These are phyloP conservation scores for Heterotis niloticus DNA, from an alignment of 2,113 vertebrate genomes.

Conservation along the genomic window DNA sequence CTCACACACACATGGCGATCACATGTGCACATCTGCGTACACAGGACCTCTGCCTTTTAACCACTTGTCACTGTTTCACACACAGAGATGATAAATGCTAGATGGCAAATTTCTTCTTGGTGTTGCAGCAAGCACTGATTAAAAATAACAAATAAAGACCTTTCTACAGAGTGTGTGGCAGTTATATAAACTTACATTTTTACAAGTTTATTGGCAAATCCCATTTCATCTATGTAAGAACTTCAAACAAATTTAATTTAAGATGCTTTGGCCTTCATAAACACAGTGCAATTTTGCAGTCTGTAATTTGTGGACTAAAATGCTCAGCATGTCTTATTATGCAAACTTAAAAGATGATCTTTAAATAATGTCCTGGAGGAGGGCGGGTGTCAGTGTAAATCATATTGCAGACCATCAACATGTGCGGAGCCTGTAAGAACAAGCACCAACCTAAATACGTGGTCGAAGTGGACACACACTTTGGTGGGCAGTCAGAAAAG, in stretches of 20 bases:
- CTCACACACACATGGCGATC: not conserved
- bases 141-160: not conserved
- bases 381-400: slow-evolving; percentile 3
- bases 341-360: not conserved
- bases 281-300: not conserved
- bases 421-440: too few species aligned
- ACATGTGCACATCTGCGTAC: not conserved
- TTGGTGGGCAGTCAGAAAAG: too few species aligned
- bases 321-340: not conserved
- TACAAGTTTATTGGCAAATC: not conserved
- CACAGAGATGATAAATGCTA: too few species aligned
- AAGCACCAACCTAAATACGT: not conserved
- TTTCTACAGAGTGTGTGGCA: not conserved
- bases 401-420: not conserved
- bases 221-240: not conserved
- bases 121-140: not conserved
- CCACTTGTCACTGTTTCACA: too few species aligned
- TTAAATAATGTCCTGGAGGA: not conserved
- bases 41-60: not conserved
- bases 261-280: not conserved
- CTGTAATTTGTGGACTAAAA: not conserved
- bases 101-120: too few species aligned
- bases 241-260: not conserved
- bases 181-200: not conserved
- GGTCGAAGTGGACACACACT: too few species aligned